Percentiles rank a stretch among this genome's conserved stretches.
Conservation (phyloP, 2,797 vertebrate genomes). For the Semotilus atromaculatus region DNA sequence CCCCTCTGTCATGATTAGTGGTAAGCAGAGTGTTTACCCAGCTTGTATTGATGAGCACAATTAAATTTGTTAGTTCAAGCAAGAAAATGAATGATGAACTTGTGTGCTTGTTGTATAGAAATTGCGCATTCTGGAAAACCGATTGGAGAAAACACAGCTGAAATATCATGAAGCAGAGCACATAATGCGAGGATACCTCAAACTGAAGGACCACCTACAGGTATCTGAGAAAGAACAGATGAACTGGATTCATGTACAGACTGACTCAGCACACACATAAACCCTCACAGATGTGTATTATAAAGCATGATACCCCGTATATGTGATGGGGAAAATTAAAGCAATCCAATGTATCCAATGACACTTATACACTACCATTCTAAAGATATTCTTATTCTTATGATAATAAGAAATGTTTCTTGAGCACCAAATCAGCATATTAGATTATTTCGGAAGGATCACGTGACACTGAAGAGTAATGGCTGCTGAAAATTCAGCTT, state of each 20-base stretch:
- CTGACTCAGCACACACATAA: background rate
- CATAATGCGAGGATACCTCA: constrained; percentile 79
- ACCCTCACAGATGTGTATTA: background rate
- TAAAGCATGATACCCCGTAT: background rate
- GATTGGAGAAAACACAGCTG: constrained; percentile 84
- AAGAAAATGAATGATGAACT: background rate
- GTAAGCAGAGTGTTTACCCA: background rate
- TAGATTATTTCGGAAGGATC: too few species aligned
- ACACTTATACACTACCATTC: background rate
- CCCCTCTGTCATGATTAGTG: background rate
- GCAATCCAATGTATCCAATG: background rate
- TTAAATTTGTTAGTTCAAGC: background rate
- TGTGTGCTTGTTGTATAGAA: constrained; percentile 69
- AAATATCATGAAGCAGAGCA: constrained; percentile 83
- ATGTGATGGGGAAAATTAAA: background rate
- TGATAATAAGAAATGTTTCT: too few species aligned
- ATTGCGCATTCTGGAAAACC: constrained; percentile 83
- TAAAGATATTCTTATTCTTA: background rate
- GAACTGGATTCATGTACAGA: background rate
- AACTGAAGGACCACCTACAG: constrained; percentile 84
- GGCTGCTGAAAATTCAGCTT: background rate
- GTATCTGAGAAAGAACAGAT: constrained; percentile 63
- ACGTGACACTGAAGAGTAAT: too few species aligned
- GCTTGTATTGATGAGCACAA: background rate
- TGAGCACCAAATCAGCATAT: too few species aligned